Evolutionary conservation across 1,140 invertebrate species (phyloP).

Genomic region (Palaemon carinicauda): DNA sequence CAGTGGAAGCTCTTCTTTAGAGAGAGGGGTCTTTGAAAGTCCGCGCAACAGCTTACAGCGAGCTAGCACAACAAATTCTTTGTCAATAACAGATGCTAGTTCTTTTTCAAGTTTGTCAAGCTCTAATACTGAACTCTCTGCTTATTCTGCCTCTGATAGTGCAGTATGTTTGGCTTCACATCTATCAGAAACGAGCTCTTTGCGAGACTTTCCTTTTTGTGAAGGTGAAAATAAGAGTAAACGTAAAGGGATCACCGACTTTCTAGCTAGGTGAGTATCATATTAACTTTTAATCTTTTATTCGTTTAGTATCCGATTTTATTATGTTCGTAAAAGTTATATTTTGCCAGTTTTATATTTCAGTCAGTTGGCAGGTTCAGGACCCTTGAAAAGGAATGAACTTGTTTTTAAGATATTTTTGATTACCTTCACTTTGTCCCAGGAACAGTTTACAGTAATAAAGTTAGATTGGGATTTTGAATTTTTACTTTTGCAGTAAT

Average conservation of each 20-base stretch:
- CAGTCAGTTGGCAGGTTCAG: too few relatives aligned
- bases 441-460: too few relatives aligned
- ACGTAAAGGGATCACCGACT: constrained; percentile 40
- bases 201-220: constrained; percentile 35
- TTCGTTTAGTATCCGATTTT: too few relatives aligned
- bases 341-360: too few relatives aligned
- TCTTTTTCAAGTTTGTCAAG: constrained; percentile 66
- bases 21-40: constrained; percentile 51
- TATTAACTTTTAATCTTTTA: too few relatives aligned
- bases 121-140: constrained; percentile 56
- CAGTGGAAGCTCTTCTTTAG: constrained; percentile 45
- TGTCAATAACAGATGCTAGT: constrained; percentile 64
- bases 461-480: too few relatives aligned
- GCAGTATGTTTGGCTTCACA: constrained; percentile 44
- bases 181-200: constrained; percentile 34
- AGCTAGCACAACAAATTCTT: constrained; percentile 54
- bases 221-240: constrained; percentile 38
- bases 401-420: too few relatives aligned
- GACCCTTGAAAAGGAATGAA: too few relatives aligned
- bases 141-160: constrained; percentile 42
- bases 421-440: too few relatives aligned
- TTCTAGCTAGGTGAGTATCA: constrained; percentile 28
- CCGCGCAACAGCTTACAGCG: constrained; percentile 56
- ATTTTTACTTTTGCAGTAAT: too few relatives aligned
- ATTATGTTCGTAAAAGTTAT: too few relatives aligned